A percentile compares a stretch with the other conserved stretches of the same genome.
Conservation (phyloP, 2,113 vertebrate genomes). For the Clarias macrocephalus region DNA sequence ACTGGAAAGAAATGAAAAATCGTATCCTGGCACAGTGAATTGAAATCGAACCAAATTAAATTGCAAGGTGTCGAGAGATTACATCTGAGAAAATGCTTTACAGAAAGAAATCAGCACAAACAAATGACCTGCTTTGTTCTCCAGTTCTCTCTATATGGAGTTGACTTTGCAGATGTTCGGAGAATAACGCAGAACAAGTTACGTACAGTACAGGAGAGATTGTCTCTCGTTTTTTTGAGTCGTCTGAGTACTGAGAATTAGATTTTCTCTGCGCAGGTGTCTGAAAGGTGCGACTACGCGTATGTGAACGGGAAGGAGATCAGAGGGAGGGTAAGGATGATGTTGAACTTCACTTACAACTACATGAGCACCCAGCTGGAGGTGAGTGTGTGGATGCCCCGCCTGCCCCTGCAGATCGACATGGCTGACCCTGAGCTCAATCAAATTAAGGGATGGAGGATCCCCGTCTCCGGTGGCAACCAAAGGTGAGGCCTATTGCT, state of each 20-base stretch:
- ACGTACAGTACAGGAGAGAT: neutral
- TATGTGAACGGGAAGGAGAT: conserved; percentile 93
- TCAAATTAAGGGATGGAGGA: conserved; percentile 93
- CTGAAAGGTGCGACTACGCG: conserved; percentile 88
- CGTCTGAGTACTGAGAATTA: neutral
- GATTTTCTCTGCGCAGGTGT: conserved; percentile 75
- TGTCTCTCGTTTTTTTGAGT: neutral
- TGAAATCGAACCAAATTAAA: conserved; percentile 17
- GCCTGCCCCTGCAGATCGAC: conserved; percentile 88
- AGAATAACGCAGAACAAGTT: neutral
- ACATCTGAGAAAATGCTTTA: neutral
- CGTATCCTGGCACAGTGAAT: neutral
- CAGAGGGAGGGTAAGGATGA: conserved; percentile 77
- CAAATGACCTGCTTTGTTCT: neutral
- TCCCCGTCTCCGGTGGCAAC: conserved; percentile 76
- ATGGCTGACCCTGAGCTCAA: conserved; percentile 91
- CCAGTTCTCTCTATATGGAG: neutral
- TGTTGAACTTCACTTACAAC: conserved; percentile 91
- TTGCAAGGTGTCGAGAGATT: neutral
- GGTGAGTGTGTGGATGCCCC: conserved; percentile 90
- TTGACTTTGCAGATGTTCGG: neutral
- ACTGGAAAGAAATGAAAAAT: neutral
- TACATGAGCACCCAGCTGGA: conserved; percentile 84
- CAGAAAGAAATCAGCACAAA: neutral
- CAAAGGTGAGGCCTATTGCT: conserved; percentile 60